These are phyloP conservation scores for Sebastes fasciatus DNA, from an alignment of 2,113 vertebrate genomes.

Conservation along the genomic window DNA sequence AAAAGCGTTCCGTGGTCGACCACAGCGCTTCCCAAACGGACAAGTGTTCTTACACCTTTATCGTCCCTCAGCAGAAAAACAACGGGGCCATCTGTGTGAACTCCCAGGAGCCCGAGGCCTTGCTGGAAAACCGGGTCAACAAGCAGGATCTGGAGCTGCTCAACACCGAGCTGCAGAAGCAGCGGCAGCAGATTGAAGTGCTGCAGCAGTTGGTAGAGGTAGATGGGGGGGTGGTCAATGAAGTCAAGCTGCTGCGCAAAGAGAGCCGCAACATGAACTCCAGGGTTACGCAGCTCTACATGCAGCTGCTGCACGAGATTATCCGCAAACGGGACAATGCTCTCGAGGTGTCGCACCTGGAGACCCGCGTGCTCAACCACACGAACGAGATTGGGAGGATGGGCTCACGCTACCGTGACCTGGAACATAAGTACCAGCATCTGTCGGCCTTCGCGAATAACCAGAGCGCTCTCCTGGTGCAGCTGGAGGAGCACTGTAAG, in stretches of 20 bases:
- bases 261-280: constrained; percentile 98
- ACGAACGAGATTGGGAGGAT: constrained; percentile 92
- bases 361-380: constrained; percentile 93
- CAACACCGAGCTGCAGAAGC: constrained; percentile 92
- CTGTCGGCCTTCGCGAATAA: constrained; percentile 90
- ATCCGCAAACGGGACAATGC: constrained; percentile 94
- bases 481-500: constrained; percentile 92
- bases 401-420: constrained; percentile 89
- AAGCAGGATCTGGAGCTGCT: constrained; percentile 94
- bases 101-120: constrained; percentile 89
- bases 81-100: constrained; percentile 95
- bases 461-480: constrained; percentile 90
- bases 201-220: constrained; percentile 94
- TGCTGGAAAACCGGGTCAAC: constrained; percentile 90
- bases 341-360: constrained; percentile 92
- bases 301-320: constrained; percentile 96
- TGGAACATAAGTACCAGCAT: constrained; percentile 95
- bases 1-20: constrained; percentile 68
- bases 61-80: constrained; percentile 94
- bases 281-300: constrained; percentile 94
- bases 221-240: constrained; percentile 93
- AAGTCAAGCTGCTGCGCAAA: constrained; percentile 94
- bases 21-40: constrained; percentile 79
- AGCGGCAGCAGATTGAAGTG: constrained; percentile 92
- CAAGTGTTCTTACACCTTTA: constrained; percentile 96